These are phyloP conservation scores for Oryzias javanicus DNA, from an alignment of 2,113 vertebrate species.

Conservation along the genomic window DNA sequence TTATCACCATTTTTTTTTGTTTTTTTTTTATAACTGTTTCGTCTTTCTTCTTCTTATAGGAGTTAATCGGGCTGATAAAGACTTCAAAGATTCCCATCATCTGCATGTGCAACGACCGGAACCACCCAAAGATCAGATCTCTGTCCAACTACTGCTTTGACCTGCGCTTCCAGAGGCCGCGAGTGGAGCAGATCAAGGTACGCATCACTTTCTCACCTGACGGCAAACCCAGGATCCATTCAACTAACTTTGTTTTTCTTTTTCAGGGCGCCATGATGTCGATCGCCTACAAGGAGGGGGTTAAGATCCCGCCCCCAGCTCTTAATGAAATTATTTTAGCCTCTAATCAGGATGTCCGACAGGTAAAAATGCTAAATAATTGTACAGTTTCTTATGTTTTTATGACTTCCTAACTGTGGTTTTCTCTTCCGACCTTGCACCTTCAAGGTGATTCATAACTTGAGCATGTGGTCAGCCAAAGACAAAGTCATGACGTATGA, in stretches of 20 bases:
- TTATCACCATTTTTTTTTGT: background rate
- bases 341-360: constrained; percentile 96
- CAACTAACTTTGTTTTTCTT: background rate
- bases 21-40: background rate
- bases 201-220: background rate
- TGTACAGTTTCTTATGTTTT: background rate
- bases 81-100: constrained; percentile 94
- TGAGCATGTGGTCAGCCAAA: constrained; percentile 94
- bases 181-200: constrained; percentile 97
- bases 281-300: constrained; percentile 92
- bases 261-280: constrained; percentile 95
- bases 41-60: constrained; percentile 70
- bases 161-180: constrained; percentile 93
- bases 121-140: constrained; percentile 93
- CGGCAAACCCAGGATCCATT: background rate
- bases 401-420: background rate
- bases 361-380: constrained; percentile 77
- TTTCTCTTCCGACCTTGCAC: background rate
- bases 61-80: constrained; percentile 89
- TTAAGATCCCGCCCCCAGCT: constrained; percentile 92
- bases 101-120: constrained; percentile 98
- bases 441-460: constrained; percentile 92
- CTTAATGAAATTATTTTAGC: constrained; percentile 96
- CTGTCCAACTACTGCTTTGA: constrained; percentile 95
- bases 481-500: constrained; percentile 90